phyloP scores from a whole-genome alignment of 92 coral and sea anemone genomes.

The Paramuricea clavata region DNA sequence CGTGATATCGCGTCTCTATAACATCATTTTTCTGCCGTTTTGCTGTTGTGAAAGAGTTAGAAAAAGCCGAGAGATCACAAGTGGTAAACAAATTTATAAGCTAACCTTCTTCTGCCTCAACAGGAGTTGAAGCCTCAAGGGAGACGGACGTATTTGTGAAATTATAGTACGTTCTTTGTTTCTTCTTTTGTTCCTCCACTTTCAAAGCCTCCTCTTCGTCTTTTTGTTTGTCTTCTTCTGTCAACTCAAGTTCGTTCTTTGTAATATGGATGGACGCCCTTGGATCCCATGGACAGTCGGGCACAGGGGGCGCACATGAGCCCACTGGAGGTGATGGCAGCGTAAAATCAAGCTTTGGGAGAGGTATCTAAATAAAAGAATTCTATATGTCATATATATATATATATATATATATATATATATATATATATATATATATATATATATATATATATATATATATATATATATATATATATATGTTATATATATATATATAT shows the following conservation, averaged over 20 bases:
- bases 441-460: no score
- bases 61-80: background rate
- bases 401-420: no score
- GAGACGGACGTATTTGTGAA: conserved; percentile 91
- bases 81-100: background rate
- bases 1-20: no score
- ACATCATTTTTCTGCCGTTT: no score
- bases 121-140: conserved; percentile 83
- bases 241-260: conserved; percentile 69
- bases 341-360: conserved; percentile 96
- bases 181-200: conserved; percentile 71
- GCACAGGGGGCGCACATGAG: conserved; percentile 81
- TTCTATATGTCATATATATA: no score
- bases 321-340: conserved; percentile 99
- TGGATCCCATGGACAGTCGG: conserved; percentile 99
- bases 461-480: no score
- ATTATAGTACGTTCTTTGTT: conserved; percentile 71
- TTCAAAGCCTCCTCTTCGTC: conserved; percentile 69
- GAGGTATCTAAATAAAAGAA: conserved; percentile 78
- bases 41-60: no score
- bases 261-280: conserved; percentile 49
- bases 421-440: no score
- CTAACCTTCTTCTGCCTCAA: conserved; percentile 82
- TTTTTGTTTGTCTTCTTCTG: conserved; percentile 88
- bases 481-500: no score